A percentile compares a stretch with the other conserved stretches of the same genome.
Evolutionary conservation across 2,113 vertebrate genomes (phyloP).

Genomic region (Merops nubicus): DNA sequence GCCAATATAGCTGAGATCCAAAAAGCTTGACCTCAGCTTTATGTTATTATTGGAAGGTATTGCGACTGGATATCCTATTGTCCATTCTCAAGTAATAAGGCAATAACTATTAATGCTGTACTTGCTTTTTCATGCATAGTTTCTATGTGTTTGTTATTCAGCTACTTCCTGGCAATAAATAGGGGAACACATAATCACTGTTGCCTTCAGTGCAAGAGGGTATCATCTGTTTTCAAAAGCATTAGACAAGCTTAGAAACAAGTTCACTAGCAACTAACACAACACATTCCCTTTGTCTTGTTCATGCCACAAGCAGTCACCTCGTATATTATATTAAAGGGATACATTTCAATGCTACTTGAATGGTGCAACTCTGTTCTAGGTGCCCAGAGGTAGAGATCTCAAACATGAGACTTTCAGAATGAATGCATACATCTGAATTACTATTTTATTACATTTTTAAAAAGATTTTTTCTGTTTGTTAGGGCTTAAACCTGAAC

Average conservation of each 20-base stretch:
- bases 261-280: not conserved
- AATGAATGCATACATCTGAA: not conserved
- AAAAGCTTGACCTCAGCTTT: conserved; percentile 45
- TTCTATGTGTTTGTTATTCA: conserved; percentile 26
- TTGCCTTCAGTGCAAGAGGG: not conserved
- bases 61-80: not conserved
- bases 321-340: not conserved
- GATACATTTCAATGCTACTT: not conserved
- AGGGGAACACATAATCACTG: conserved; percentile 20
- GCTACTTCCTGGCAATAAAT: conserved; percentile 25
- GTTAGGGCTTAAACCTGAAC: not conserved
- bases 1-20: conserved; percentile 35
- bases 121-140: conserved; percentile 15
- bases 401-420: not conserved
- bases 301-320: not conserved
- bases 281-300: not conserved
- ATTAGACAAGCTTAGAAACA: not conserved
- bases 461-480: not conserved
- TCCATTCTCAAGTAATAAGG: conserved; percentile 21
- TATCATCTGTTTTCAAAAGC: not conserved
- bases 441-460: not conserved
- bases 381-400: not conserved
- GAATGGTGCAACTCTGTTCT: not conserved
- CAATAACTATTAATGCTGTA: conserved; percentile 10
- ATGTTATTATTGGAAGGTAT: conserved; percentile 40